phyloP scores from a whole-genome alignment of 2,113 vertebrate species.

The Scolopax mira region DNA sequence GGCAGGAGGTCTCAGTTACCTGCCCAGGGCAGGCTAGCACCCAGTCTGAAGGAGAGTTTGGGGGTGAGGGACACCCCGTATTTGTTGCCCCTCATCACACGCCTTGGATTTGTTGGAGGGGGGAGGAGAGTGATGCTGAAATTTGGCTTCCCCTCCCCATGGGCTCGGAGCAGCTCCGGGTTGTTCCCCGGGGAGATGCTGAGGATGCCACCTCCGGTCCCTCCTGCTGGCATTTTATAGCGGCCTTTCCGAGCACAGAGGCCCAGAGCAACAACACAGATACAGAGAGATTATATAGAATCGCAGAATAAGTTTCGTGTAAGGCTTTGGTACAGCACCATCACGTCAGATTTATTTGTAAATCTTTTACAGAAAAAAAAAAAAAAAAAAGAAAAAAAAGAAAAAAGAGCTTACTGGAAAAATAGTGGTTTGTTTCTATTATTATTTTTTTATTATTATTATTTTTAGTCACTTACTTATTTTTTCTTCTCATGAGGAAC shows the following conservation, averaged over 20 bases:
- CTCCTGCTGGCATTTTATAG: conserved; percentile 70
- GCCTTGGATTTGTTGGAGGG: background rate
- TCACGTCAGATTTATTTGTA: conserved; percentile 74
- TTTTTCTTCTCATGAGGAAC: conserved; percentile 65
- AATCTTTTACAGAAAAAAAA: conserved; percentile 70
- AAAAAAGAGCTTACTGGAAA: conserved; percentile 70
- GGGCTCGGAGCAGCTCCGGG: background rate
- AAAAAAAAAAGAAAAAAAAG: conserved; percentile 17
- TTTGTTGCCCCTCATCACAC: background rate
- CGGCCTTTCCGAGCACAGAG: conserved; percentile 57
- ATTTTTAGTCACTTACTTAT: background rate
- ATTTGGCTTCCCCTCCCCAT: background rate
- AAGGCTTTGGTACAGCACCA: conserved; percentile 88
- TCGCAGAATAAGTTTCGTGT: conserved; percentile 67
- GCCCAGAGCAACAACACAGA: conserved; percentile 66
- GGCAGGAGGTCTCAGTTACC: background rate
- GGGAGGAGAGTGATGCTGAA: background rate
- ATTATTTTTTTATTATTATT: background rate
- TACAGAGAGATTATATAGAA: conserved; percentile 71
- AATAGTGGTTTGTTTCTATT: conserved; percentile 70
- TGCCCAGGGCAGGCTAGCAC: conserved; percentile 55
- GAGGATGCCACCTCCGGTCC: background rate
- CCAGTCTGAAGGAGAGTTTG: conserved; percentile 44
- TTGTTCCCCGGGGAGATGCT: background rate
- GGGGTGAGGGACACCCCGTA: conserved; percentile 1